Conservation (phyloP, 2,797 vertebrate genomes). For the Phalanger gymnotis region DNA sequence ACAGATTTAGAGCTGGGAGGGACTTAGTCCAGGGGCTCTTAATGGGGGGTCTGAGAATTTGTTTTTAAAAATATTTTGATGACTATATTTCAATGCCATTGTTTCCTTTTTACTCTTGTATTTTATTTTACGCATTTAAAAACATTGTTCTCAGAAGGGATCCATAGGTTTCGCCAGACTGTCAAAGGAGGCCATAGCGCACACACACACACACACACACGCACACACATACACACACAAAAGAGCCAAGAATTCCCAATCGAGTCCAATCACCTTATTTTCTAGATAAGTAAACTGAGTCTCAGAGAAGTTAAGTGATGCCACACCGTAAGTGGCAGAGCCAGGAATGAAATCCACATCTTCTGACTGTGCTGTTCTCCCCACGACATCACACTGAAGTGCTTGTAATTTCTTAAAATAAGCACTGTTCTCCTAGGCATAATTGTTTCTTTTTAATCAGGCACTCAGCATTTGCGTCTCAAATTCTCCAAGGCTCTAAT, state of each 20-base stretch:
- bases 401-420: constrained; percentile 80
- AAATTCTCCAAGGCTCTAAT: constrained; percentile 76
- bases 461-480: constrained; percentile 68
- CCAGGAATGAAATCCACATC: background rate
- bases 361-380: background rate
- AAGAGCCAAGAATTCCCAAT: background rate
- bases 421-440: constrained; percentile 75
- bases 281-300: background rate
- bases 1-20: background rate
- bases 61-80: background rate
- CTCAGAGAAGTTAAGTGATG: background rate
- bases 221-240: no score
- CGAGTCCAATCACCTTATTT: background rate
- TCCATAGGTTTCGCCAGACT: background rate
- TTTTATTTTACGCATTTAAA: background rate
- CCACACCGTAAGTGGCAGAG: background rate
- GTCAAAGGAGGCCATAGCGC: background rate
- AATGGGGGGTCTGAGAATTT: background rate
- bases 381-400: constrained; percentile 39
- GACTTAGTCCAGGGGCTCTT: background rate
- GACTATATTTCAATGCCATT: background rate
- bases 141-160: background rate
- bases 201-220: no score
- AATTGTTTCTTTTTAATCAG: constrained; percentile 80
- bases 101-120: background rate